Evolutionary conservation across 2,888 invertebrate species (phyloP).

Genomic region (Dryobotodes eremita): DNA sequence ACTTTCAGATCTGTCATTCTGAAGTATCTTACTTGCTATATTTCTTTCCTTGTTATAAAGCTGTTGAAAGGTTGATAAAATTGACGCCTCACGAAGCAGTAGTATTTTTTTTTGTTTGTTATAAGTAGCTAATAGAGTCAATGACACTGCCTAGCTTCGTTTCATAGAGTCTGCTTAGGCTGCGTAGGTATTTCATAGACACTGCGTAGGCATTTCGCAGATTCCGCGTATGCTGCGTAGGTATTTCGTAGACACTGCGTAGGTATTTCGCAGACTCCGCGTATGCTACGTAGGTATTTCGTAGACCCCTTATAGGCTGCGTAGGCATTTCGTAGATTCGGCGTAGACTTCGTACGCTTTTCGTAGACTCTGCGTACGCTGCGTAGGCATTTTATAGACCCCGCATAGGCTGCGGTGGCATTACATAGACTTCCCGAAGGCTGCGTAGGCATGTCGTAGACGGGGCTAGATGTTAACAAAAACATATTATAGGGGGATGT

Average conservation of each 20-base stretch:
- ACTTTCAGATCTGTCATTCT: conserved; percentile 53
- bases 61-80: conserved; percentile 27
- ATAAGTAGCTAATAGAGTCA: not conserved
- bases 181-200: not conserved
- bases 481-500: not conserved
- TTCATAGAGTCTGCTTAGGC: not conserved
- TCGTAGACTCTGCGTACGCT: not conserved
- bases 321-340: not conserved
- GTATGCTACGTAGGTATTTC: not conserved
- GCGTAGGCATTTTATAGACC: not conserved
- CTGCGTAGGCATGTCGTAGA: not conserved
- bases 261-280: not conserved
- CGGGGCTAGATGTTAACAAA: not conserved
- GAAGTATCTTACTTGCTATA: conserved; percentile 44
- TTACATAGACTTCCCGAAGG: not conserved
- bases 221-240: too few relatives aligned
- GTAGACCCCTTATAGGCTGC: not conserved
- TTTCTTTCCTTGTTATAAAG: conserved; percentile 34
- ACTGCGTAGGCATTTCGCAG: not conserved
- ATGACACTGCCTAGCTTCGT: not conserved
- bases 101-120: not conserved
- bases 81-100: not conserved
- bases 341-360: not conserved
- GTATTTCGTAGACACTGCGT: not conserved
- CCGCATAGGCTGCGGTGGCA: not conserved